Percentiles rank a stretch among this genome's conserved stretches.
Evolutionary conservation across 2,797 vertebrate species (phyloP).

Genomic region (Taeniopygia guttata): DNA sequence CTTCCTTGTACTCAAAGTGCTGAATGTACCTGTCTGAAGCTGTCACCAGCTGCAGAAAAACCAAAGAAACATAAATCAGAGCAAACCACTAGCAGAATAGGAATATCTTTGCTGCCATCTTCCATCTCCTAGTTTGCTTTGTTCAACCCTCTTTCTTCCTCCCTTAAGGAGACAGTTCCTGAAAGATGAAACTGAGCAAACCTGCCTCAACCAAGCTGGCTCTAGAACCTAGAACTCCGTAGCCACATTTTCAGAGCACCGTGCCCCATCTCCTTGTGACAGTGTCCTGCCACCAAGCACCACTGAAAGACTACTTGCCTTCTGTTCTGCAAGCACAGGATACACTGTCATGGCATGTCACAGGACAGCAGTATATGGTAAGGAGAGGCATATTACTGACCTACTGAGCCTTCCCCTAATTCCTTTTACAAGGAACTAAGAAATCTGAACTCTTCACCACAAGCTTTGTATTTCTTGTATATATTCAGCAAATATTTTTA

Average conservation of each 20-base stretch:
- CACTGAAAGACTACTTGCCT: not conserved
- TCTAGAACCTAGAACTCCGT: not conserved
- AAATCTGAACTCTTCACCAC: not conserved
- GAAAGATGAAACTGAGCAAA: not conserved
- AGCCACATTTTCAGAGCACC: not conserved
- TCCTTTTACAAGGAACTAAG: not conserved
- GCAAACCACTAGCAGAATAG: not conserved
- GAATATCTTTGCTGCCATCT: not conserved
- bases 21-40: slow-evolving; percentile 73
- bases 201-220: fast-evolving
- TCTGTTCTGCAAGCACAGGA: not conserved
- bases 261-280: not conserved
- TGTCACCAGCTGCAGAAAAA: slow-evolving; percentile 52
- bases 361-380: not conserved
- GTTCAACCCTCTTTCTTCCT: not conserved
- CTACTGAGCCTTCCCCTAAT: not conserved
- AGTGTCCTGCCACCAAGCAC: not conserved
- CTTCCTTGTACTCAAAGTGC: slow-evolving; percentile 70
- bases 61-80: not conserved
- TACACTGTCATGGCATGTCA: fast-evolving
- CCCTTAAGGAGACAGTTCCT: not conserved
- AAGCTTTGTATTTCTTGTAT: not conserved
- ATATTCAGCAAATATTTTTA: not conserved
- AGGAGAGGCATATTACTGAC: not conserved
- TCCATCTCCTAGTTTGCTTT: not conserved